Percentiles rank a stretch among this genome's conserved stretches.
These are phyloP conservation scores for Chymomyza fuscimana DNA, from an alignment of 2,888 invertebrate species.

Conservation along the genomic window DNA sequence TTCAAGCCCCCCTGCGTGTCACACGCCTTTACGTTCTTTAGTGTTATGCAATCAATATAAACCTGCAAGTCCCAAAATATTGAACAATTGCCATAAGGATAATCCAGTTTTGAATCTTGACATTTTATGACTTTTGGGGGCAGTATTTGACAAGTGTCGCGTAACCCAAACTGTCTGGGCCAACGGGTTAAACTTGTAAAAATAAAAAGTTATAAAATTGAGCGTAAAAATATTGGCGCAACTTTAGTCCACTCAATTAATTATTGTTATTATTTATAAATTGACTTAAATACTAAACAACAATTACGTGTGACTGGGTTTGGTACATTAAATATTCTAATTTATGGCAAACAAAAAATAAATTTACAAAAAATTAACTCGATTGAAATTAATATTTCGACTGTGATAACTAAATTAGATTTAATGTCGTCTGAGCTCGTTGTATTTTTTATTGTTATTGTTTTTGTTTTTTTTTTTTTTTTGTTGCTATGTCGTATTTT, in stretches of 20 bases:
- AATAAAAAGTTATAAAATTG: constrained; percentile 18
- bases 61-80: neutral
- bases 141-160: constrained; percentile 11
- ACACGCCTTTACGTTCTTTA: neutral
- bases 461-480: neutral
- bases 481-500: neutral
- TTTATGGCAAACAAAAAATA: constrained; percentile 31
- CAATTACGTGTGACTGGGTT: constrained; percentile 15
- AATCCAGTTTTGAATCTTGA: constrained; percentile 25
- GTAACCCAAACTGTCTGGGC: neutral
- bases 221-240: constrained; percentile 16
- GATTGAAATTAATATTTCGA: constrained; percentile 13
- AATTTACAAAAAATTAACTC: constrained; percentile 6
- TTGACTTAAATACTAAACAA: constrained; percentile 26
- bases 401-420: constrained; percentile 58
- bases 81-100: constrained; percentile 21
- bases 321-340: constrained; percentile 34
- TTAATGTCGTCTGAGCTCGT: constrained; percentile 32
- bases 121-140: constrained; percentile 23
- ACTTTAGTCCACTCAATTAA: constrained; percentile 33
- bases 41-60: constrained; percentile 21
- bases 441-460: constrained; percentile 10
- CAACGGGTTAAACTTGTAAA: constrained; percentile 62
- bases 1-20: neutral
- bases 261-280: constrained; percentile 47